Conservation (phyloP, 2,113 vertebrate species). For the Prochilodus magdalenae region DNA sequence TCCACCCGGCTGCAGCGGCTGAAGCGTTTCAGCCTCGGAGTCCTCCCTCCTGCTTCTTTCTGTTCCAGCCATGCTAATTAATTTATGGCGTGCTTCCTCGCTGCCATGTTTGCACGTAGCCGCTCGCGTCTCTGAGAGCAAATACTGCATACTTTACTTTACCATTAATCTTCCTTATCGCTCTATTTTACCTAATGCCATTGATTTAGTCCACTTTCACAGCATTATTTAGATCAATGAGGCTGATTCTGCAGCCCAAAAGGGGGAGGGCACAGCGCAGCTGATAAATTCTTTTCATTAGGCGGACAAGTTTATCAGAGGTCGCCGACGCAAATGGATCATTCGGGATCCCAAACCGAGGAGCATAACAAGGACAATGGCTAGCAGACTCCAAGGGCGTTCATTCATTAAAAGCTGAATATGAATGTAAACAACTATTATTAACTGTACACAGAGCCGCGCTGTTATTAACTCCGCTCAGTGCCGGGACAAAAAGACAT, state of each 20-base stretch:
- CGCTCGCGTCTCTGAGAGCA: neutral
- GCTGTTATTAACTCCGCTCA: neutral
- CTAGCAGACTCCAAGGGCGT: constrained; percentile 40
- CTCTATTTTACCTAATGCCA: constrained; percentile 62
- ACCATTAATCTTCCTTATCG: constrained; percentile 65
- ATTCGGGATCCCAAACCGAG: constrained; percentile 26
- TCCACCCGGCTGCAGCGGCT: neutral
- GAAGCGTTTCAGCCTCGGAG: neutral
- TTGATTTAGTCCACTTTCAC: constrained; percentile 71
- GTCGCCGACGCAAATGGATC: constrained; percentile 51
- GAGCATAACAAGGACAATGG: constrained; percentile 41
- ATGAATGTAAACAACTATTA: constrained; percentile 10
- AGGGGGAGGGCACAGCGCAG: constrained; percentile 34
- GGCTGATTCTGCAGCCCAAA: constrained; percentile 41
- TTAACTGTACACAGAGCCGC: neutral
- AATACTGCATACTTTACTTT: constrained; percentile 33
- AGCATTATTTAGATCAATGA: constrained; percentile 65
- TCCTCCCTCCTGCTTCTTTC: neutral
- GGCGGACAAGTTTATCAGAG: constrained; percentile 56
- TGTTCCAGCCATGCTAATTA: constrained; percentile 13
- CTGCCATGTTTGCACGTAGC: constrained; percentile 11
- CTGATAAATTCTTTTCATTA: constrained; percentile 66
- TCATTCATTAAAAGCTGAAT: constrained; percentile 14
- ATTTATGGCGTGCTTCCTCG: constrained; percentile 15
- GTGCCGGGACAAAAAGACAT: neutral